Percentiles rank a stretch among this genome's conserved stretches.
These are phyloP conservation scores for Scytalopus superciliaris DNA, from an alignment of 2,113 vertebrate species.

Conservation along the genomic window DNA sequence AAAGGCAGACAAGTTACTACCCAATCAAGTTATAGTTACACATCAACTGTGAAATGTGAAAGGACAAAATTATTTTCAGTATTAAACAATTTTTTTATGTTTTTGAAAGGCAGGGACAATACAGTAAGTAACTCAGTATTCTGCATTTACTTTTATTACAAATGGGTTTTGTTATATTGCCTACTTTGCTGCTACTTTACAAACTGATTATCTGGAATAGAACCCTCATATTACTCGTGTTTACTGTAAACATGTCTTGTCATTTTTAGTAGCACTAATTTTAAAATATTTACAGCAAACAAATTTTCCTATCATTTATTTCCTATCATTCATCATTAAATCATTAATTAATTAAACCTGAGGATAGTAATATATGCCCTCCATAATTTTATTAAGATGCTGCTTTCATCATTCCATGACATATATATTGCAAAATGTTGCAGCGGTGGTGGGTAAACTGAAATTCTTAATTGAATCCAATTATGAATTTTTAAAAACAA, in stretches of 20 bases:
- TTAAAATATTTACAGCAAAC: not conserved
- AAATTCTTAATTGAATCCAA: not conserved
- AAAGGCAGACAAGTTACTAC: not conserved
- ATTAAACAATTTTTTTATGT: not conserved
- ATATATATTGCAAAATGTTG: conserved; percentile 56
- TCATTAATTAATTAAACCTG: not conserved
- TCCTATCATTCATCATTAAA: not conserved
- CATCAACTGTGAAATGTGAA: not conserved
- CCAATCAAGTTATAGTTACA: not conserved
- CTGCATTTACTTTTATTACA: not conserved
- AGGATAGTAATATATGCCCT: not conserved
- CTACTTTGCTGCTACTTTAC: not conserved
- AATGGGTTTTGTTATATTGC: not conserved
- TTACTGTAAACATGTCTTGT: not conserved
- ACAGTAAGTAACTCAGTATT: not conserved
- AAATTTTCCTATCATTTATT: not conserved
- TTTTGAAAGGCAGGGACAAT: not conserved
- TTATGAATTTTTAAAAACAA: not conserved
- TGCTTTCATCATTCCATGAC: conserved; percentile 74
- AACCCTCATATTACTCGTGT: not conserved
- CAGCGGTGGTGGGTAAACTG: conserved; percentile 33
- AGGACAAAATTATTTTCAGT: not conserved
- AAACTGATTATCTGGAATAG: not conserved
- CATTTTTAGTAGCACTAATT: not conserved
- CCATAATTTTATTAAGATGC: not conserved